Base-by-base conservation (phyloP, 2,797 vertebrate species). In the Clamator glandarius region DNA sequence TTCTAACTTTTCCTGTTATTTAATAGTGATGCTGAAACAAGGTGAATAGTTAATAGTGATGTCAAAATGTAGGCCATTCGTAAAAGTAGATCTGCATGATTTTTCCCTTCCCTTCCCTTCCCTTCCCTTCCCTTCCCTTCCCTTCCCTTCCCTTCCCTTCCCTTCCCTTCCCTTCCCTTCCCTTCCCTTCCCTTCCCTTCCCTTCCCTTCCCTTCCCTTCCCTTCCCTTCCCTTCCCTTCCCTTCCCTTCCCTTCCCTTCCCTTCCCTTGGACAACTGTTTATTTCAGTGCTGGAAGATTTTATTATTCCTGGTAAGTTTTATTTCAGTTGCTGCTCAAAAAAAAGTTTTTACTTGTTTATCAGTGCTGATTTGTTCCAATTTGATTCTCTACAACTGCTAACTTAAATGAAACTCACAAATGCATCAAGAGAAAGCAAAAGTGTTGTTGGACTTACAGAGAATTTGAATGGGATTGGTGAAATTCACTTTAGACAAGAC, bases 401-500 rank as follows among this genome's bases (percentile, higher is more conserved):
- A 55, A 67, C 48, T 84, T 92, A 87, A 74, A 77, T 75, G 33
- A 87, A 92, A 82, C 15, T 76, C 44, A 50, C 31, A 76, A 68
- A 11, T 62, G 4, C 18, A 73, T 35, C 59, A n/a, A 64, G 36
- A 79, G 63, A 87, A 89, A 92, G 36, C 14, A 48, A 54, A 88
- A 81, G 11, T 62, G 9, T 13, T 50, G 15, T n/a, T 75, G 14
- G 41, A 66, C 15, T 58, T 36, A 6, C 0, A 3, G 0, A 52
- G 15, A 26, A 75, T 87, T 78, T 69, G 39, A 84, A 95, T 72
- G 42, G 84, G 33, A 35, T 48, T 44, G 63, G 8, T 54, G 26
- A 91, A 81, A 24, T 4, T 54, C 58, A 20, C 9, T 66, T 62
- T 19, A 44, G 44, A 54, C 10, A 54, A 66, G 39, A 42, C 2